Evolutionary conservation across 1,140 invertebrate genomes (phyloP), one percentile per base, ranked within the genome.

Genomic region (Neuroterus valhalla): DNA sequence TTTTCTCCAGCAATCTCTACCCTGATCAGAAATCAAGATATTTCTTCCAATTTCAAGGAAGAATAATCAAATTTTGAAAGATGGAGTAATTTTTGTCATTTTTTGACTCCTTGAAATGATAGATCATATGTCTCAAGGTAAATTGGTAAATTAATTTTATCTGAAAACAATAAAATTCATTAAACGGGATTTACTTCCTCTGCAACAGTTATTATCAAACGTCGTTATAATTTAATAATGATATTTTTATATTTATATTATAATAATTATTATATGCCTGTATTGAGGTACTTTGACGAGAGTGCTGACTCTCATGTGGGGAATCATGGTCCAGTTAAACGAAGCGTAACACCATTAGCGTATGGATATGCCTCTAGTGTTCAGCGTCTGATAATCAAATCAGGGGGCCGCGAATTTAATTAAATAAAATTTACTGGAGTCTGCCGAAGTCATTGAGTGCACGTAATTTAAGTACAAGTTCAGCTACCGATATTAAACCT

Each of bases 251-350:
- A 38, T 38, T 38, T 21, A 21, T 26, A 26, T 23, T 55, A 26
- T 21, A 17, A 4, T 55, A 14, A 14, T 55, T 23, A 26, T 31
- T 55, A 26, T 55, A 21, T 26, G 11, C 21, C 3, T 21, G 12
- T 3, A 26, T 21, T 21, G 4, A 62, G 3, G 31, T 62, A 15
- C 55, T 31, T 23, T 12, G 10, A 38, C 6, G 31, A 38, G 26
- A 31, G 14, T 23, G 15, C 55, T 62, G 26, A 50, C 21, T 50
- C 48, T 17, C 21, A 15, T 62, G 15, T 1, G n/a, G 15, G 11
- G 31, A 38, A 26, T 62, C 55, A 62, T 62, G 55, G 31, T 62
- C 21, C 55, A 26, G 55, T 62, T 62, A 31, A 62, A 62, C 55
- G 55, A 62, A 62, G 55, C 55, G 21, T 38, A 62, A 62, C 23